phyloP scores from a whole-genome alignment of 1,140 invertebrate species.

The Lepidurus packardi region DNA sequence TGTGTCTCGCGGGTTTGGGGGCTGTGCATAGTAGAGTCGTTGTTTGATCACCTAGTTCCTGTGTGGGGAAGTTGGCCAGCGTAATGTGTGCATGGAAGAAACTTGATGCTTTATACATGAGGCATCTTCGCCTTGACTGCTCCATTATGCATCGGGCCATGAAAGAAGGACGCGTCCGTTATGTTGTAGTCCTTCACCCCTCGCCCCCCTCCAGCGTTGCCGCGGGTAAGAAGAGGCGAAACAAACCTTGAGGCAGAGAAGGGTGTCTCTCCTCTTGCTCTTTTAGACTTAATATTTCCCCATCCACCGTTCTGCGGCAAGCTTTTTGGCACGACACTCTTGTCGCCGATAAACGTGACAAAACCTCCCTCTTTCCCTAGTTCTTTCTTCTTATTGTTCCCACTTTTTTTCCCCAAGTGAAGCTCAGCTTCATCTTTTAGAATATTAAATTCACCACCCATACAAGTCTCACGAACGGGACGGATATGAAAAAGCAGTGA shows the following conservation, averaged over 20 bases:
- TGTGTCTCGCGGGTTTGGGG: no score
- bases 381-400: neutral
- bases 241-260: no score
- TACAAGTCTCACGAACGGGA: no score
- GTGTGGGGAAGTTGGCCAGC: no score
- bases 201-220: neutral
- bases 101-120: neutral
- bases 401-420: no score
- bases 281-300: neutral
- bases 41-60: no score
- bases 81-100: neutral
- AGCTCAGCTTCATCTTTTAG: no score
- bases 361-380: neutral
- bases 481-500: no score
- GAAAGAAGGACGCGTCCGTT: neutral
- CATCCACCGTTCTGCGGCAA: neutral
- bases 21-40: no score
- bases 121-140: conserved; percentile 12
- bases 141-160: conserved; percentile 7
- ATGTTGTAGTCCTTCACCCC: neutral
- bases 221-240: neutral
- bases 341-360: neutral
- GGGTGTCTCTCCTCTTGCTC: no score
- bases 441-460: no score
- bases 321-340: neutral